phyloP scores from a whole-genome alignment of 37 sponge, comb jelly and placozoan genomes.

The Dysidea cf. avara region DNA sequence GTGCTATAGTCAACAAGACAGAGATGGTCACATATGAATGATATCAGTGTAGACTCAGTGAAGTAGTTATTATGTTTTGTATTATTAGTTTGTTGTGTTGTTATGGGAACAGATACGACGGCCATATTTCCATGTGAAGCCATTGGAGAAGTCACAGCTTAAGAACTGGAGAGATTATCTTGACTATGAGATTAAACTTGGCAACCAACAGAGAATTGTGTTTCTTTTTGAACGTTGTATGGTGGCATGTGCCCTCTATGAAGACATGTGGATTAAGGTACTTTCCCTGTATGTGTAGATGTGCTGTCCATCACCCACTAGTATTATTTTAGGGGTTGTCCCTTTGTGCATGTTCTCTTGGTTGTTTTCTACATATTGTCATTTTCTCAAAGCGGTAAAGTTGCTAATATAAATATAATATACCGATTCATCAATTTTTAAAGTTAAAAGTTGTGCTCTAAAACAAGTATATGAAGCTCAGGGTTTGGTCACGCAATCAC shows the following conservation, averaged over 20 bases:
- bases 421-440: too few relatives aligned
- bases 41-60: not conserved
- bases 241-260: conserved; percentile 88
- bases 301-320: not conserved
- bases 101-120: conserved; percentile 85
- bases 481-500: too few relatives aligned
- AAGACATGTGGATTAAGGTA: conserved; percentile 93
- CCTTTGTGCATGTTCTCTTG: too few relatives aligned
- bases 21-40: not conserved
- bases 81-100: not conserved
- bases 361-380: too few relatives aligned
- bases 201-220: conserved; percentile 45
- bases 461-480: too few relatives aligned
- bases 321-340: too few relatives aligned
- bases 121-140: conserved; percentile 93
- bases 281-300: not conserved
- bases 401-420: too few relatives aligned
- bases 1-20: too few relatives aligned
- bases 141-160: conserved; percentile 73
- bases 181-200: conserved; percentile 75
- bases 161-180: conserved; percentile 88
- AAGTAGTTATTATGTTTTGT: not conserved
- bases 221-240: conserved; percentile 88
- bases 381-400: too few relatives aligned
- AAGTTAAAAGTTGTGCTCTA: too few relatives aligned